Evolutionary conservation across 2,888 invertebrate species (phyloP), one percentile per base, ranked within the genome.

Genomic region (Galerucella nymphaeae): DNA sequence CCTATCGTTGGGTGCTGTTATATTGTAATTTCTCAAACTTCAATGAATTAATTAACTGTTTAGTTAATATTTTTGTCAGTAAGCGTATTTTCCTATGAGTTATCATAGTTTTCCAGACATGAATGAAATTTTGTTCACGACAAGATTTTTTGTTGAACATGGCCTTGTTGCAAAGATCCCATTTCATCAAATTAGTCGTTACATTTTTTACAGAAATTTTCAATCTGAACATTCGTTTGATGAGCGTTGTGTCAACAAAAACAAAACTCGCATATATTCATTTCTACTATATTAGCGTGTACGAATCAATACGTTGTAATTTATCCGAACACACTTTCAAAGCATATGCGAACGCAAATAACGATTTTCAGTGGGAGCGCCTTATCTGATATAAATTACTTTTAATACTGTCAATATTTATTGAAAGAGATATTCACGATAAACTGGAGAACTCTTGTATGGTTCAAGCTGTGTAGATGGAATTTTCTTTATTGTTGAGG

Each of bases 141-240:
- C 30, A 30, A 30, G 30, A 30, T 8, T 30, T 30, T 30, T 30
- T 30, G 6, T 30, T 30, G 1, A 30, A 30, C 30, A 8, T 14
- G 45, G 48, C 16, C n/a, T 62, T 42, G 30, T 18, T 42, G 11
- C 13, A 48, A 14, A 14, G 30, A 13, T 63, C 23, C 55, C 9
- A 23, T 64, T 30, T 64, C 4, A 66, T 61, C 59, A 50, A 59
- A 23, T 70, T 58, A 70, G 18, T 41, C 14, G 23, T 50, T n/a
- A 23, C 14, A 18, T 30, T 65, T 65, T 61, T 53, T 16, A 23
- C 62, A 57, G 50, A 66, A 20, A 57, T 66, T 55, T 67, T 62
- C 70, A 73, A 61, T 73, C 59, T 61, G 18, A 64, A 58, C 57
- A 42, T 73, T 70, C 70, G 70, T 73, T 66, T 57, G 70, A 70